Percentiles rank a stretch among this genome's conserved stretches.
phyloP scores from a whole-genome alignment of 2,888 invertebrate species.

The Iselma pallidipennis region DNA sequence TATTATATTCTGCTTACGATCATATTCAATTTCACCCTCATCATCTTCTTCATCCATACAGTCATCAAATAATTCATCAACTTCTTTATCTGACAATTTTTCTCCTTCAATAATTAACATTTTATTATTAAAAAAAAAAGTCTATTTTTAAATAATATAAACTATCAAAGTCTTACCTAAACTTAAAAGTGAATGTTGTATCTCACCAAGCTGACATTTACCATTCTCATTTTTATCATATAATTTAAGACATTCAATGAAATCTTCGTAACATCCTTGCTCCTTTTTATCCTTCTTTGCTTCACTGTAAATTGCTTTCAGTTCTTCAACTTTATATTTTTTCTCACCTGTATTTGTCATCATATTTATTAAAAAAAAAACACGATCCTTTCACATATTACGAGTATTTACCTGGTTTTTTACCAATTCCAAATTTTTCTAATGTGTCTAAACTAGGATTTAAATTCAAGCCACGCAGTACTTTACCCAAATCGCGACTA shows the following conservation, averaged over 20 bases:
- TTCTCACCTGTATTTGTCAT: constrained; percentile 70
- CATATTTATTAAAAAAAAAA: constrained; percentile 6
- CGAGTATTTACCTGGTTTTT: constrained; percentile 57
- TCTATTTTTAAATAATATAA: background rate
- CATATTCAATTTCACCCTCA: constrained; percentile 90
- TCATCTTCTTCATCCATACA: constrained; percentile 92
- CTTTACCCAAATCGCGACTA: constrained; percentile 85
- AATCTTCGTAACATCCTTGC: constrained; percentile 97
- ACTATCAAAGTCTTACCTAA: constrained; percentile 71
- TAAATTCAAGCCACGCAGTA: constrained; percentile 87
- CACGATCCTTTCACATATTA: background rate
- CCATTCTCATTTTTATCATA: constrained; percentile 99
- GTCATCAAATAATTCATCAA: constrained; percentile 78
- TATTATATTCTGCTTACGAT: no score
- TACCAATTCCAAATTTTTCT: constrained; percentile 91
- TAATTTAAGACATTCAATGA: constrained; percentile 98
- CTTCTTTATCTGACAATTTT: constrained; percentile 75
- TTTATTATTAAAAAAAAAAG: no score
- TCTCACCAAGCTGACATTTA: constrained; percentile 93
- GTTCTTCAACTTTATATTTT: constrained; percentile 89
- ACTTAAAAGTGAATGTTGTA: constrained; percentile 90
- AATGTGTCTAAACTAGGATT: constrained; percentile 93
- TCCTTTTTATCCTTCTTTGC: constrained; percentile 87
- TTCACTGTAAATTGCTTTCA: constrained; percentile 93
- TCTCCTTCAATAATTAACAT: constrained; percentile 66